Percentiles rank a stretch among this genome's conserved stretches.
phyloP scores from a whole-genome alignment of 2,113 vertebrate species.

The Fulica atra region DNA sequence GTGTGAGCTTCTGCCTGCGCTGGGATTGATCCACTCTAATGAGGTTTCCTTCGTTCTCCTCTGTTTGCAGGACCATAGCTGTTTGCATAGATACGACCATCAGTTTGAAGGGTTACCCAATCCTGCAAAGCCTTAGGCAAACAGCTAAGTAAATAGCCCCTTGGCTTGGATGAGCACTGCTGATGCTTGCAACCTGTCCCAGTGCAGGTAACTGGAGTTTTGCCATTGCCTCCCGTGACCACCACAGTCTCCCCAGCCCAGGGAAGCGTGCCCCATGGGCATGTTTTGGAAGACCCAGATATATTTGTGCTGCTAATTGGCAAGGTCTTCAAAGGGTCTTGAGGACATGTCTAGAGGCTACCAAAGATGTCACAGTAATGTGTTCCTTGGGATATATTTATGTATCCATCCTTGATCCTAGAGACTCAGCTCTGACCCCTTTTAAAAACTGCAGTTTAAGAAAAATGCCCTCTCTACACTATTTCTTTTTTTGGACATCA shows the following conservation, averaged over 20 bases:
- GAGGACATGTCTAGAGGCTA: neutral
- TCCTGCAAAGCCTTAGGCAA: neutral
- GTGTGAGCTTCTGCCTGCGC: neutral
- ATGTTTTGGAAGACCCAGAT: fast-evolving
- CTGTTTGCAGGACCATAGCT: neutral
- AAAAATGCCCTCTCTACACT: neutral
- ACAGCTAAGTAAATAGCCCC: neutral
- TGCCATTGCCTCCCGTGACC: neutral
- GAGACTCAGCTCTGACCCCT: neutral
- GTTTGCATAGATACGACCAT: neutral
- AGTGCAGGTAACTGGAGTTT: neutral
- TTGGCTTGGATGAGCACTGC: neutral
- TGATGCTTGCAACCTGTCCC: neutral
- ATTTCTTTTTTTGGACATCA: neutral
- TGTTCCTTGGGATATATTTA: neutral
- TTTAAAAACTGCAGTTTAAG: neutral
- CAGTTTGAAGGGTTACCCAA: neutral
- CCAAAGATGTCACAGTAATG: neutral
- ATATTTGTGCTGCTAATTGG: neutral
- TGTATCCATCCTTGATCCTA: neutral
- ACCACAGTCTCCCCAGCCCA: fast-evolving
- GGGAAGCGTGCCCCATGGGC: fast-evolving
- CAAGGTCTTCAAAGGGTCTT: neutral
- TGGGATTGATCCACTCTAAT: neutral
- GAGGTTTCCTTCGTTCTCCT: neutral